These are phyloP conservation scores for Nixonia krombeini DNA, from an alignment of 1,140 invertebrate species.

Conservation along the genomic window DNA sequence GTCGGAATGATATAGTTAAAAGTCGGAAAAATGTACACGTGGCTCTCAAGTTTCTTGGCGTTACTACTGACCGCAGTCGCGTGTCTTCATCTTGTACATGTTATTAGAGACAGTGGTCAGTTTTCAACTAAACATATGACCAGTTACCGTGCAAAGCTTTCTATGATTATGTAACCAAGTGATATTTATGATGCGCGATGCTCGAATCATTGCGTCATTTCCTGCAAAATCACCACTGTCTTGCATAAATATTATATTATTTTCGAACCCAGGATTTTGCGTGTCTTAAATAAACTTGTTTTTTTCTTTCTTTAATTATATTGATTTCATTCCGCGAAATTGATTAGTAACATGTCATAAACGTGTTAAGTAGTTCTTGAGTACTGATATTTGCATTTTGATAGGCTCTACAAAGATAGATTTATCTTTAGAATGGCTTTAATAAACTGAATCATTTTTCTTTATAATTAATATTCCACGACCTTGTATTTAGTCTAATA, in stretches of 20 bases:
- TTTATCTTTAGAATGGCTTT: too few relatives aligned
- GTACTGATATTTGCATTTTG: too few relatives aligned
- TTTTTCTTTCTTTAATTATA: too few relatives aligned
- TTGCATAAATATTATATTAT: constrained; percentile 31
- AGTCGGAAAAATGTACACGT: constrained; percentile 3
- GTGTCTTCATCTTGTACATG: constrained; percentile 24
- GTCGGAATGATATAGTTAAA: not conserved
- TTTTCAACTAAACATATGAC: constrained; percentile 14
- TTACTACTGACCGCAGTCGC: not conserved
- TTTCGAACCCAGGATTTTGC: too few relatives aligned
- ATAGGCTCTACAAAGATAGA: too few relatives aligned
- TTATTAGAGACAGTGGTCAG: constrained; percentile 16
- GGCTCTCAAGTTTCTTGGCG: constrained; percentile 6
- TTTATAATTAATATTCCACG: too few relatives aligned
- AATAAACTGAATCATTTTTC: too few relatives aligned
- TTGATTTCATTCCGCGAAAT: too few relatives aligned
- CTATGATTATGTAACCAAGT: constrained; percentile 25
- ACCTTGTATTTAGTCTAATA: too few relatives aligned
- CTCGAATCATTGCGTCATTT: constrained; percentile 26
- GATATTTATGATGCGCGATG: constrained; percentile 15
- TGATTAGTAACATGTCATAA: too few relatives aligned
- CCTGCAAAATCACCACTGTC: constrained; percentile 16
- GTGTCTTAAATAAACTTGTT: too few relatives aligned
- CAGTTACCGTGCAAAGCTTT: not conserved
- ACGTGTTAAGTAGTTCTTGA: too few relatives aligned